A percentile compares a stretch with the other conserved stretches of the same genome.
Evolutionary conservation across 2,888 invertebrate species (phyloP).

Genomic region (Dendrolimus houi): DNA sequence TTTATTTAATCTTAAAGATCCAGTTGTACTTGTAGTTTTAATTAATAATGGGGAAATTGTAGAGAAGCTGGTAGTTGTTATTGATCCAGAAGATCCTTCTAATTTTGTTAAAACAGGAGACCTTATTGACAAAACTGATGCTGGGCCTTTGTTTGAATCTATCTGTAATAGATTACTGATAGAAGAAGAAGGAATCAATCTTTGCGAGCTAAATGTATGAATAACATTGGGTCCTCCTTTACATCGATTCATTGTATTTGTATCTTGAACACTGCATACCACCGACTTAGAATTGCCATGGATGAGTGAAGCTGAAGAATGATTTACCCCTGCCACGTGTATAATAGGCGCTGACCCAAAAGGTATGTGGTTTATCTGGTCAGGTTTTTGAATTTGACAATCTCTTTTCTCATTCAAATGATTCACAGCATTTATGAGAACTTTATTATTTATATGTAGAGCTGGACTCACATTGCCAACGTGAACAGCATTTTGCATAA

Average conservation of each 20-base stretch:
- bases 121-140: conserved; percentile 54
- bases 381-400: conserved; percentile 39
- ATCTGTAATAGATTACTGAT: conserved; percentile 49
- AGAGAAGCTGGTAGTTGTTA: conserved; percentile 40
- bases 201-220: conserved; percentile 52
- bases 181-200: conserved; percentile 44
- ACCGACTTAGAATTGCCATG: conserved; percentile 50
- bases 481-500: conserved; percentile 61
- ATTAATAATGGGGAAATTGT: conserved; percentile 56
- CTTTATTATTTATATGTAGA: conserved; percentile 53
- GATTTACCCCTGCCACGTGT: conserved; percentile 49
- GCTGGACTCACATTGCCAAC: conserved; percentile 46
- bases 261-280: conserved; percentile 44
- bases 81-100: conserved; percentile 37
- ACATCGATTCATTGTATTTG: conserved; percentile 36
- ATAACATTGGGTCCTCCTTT: conserved; percentile 50
- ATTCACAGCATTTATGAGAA: conserved; percentile 47
- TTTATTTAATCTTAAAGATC: conserved; percentile 35
- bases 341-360: conserved; percentile 49
- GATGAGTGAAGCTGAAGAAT: conserved; percentile 43
- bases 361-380: conserved; percentile 39
- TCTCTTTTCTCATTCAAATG: conserved; percentile 55
- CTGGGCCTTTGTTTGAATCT: conserved; percentile 45
- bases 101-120: conserved; percentile 49
- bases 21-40: conserved; percentile 37